These are phyloP conservation scores for Ophioderma brevispina DNA, from an alignment of 35 echinoderm and acorn worm genomes.

Conservation along the genomic window DNA sequence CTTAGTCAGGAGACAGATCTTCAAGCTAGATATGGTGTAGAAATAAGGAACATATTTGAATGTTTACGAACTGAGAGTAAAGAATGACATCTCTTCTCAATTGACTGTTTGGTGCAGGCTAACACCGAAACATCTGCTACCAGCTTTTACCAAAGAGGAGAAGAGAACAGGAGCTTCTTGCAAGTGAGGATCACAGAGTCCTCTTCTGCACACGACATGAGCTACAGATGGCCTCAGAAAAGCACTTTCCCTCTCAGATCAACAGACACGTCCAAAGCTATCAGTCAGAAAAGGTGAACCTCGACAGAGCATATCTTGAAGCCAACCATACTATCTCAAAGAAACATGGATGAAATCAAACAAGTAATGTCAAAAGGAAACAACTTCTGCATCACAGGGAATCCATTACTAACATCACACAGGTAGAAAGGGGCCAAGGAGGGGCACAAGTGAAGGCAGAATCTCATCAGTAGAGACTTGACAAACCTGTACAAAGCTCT, in stretches of 20 bases:
- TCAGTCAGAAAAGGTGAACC: neutral
- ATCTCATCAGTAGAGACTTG: neutral
- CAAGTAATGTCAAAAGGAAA: neutral
- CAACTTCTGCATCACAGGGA: neutral
- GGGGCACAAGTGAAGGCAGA: neutral
- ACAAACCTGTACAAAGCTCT: neutral
- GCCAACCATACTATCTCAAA: neutral
- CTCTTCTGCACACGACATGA: too few species aligned
- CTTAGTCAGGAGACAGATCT: too few species aligned
- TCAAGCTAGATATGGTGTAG: too few species aligned
- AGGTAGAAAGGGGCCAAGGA: neutral
- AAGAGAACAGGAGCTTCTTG: neutral
- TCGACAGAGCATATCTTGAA: too few species aligned
- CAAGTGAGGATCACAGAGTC: too few species aligned
- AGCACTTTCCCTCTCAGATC: neutral
- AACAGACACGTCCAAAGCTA: neutral
- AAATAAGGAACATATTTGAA: neutral
- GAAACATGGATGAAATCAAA: neutral
- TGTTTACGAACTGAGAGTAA: too few species aligned
- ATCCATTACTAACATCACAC: neutral
- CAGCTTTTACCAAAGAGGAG: neutral
- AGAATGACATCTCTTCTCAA: neutral
- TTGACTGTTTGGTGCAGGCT: neutral
- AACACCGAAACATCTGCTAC: too few species aligned
- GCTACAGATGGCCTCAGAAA: neutral